Conservation (phyloP, 2,113 vertebrate genomes). For the Oreochromis niloticus region DNA sequence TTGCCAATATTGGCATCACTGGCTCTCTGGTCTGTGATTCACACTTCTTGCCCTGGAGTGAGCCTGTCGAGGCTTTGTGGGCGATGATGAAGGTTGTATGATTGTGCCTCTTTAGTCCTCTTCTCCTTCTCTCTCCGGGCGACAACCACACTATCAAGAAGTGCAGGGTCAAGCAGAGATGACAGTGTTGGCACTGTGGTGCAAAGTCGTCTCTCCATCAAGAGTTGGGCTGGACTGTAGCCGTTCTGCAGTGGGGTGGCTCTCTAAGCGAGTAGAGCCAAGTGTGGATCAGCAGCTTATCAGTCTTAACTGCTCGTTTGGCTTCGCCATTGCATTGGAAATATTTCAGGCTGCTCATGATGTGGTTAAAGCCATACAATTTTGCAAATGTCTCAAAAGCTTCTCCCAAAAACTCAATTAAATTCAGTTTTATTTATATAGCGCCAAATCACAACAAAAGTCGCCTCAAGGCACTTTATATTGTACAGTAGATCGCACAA, state of each 20-base stretch:
- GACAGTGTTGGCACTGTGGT: not conserved
- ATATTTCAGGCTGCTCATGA: not conserved
- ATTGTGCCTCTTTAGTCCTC: not conserved
- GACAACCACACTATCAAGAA: not conserved
- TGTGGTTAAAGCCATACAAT: not conserved
- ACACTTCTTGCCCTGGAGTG: not conserved
- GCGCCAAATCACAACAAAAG: too few relatives aligned
- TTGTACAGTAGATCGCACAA: too few relatives aligned
- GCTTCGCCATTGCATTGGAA: not conserved
- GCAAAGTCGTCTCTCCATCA: not conserved
- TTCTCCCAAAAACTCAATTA: not conserved
- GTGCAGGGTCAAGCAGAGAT: not conserved
- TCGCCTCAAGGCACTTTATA: too few relatives aligned
- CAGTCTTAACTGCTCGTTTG: not conserved
- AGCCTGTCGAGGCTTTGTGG: not conserved
- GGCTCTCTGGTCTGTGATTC: not conserved
- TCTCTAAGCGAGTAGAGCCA: not conserved
- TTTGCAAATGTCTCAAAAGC: not conserved
- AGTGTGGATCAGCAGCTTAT: not conserved
- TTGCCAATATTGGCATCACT: not conserved
- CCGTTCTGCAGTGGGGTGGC: not conserved
- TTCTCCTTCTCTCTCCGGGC: not conserved
- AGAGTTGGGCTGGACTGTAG: not conserved
- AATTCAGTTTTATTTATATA: too few relatives aligned
- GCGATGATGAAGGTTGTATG: not conserved